Evolutionary conservation across 2,797 vertebrate genomes (phyloP).

Genomic region (Xenops minutus): DNA sequence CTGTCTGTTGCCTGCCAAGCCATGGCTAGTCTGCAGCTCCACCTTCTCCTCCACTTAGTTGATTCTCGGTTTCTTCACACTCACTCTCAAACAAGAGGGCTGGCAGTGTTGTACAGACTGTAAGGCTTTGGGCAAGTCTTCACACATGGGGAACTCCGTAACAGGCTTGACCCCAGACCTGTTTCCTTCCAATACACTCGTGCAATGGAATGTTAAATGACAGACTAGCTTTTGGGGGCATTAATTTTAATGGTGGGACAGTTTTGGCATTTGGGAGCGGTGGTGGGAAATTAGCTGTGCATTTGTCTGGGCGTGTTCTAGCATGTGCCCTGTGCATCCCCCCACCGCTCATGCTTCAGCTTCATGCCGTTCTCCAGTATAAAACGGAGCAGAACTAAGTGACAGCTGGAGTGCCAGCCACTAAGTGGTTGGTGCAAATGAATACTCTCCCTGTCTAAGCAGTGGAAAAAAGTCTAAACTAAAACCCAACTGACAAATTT

Average conservation of each 20-base stretch:
- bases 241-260: background rate
- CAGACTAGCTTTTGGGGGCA: background rate
- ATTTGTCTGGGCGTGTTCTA: background rate
- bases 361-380: background rate
- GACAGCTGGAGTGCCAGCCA: background rate
- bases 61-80: background rate
- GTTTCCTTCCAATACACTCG: background rate
- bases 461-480: background rate
- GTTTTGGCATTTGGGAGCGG: background rate
- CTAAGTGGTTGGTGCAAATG: background rate
- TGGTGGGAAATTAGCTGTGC: background rate
- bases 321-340: background rate
- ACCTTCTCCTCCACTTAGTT: background rate
- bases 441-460: background rate
- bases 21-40: background rate
- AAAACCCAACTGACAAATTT: background rate
- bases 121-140: background rate
- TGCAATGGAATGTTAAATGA: background rate
- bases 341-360: background rate
- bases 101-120: fast-evolving
- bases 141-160: background rate
- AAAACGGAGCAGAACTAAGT: background rate
- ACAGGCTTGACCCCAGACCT: background rate
- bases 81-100: background rate
- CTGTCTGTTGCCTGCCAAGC: background rate